A percentile compares a stretch with the other conserved stretches of the same genome.
phyloP scores from a whole-genome alignment of 2,113 vertebrate genomes.

The Centropristis striata region DNA sequence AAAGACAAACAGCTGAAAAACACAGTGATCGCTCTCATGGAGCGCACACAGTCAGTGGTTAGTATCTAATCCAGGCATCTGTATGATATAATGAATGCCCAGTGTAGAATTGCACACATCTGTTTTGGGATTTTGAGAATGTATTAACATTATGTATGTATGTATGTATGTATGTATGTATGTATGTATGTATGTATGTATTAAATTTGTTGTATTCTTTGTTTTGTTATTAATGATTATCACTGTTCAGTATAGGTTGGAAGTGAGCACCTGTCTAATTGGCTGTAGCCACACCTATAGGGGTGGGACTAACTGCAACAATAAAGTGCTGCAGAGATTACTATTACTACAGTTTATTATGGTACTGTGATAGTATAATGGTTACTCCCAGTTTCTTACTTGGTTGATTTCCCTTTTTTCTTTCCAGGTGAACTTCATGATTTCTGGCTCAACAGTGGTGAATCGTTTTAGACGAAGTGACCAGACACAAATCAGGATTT shows the following conservation, averaged over 20 bases:
- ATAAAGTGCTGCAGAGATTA: too few relatives aligned
- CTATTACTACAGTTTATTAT: too few relatives aligned
- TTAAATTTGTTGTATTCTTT: too few relatives aligned
- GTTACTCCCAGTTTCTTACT: not conserved
- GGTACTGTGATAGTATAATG: too few relatives aligned
- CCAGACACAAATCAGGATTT: not conserved
- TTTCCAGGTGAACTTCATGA: conserved; percentile 77
- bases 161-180: too few relatives aligned
- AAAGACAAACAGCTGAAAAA: conserved; percentile 69
- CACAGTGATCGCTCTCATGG: conserved; percentile 69
- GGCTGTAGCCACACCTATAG: not conserved
- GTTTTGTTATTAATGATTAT: too few relatives aligned
- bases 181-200: too few relatives aligned
- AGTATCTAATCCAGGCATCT: not conserved
- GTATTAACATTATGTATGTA: too few relatives aligned
- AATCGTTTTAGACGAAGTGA: conserved; percentile 36
- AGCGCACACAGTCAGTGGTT: conserved; percentile 73
- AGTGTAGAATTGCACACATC: not conserved
- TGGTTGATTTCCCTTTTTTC: not conserved
- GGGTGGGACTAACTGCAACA: too few relatives aligned
- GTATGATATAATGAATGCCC: not conserved
- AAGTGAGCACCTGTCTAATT: not conserved
- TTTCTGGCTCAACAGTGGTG: conserved; percentile 32
- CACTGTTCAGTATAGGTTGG: too few relatives aligned
- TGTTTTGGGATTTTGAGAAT: too few relatives aligned